These are phyloP conservation scores for Mycteria americana DNA, from an alignment of 2,797 vertebrate species.

Conservation along the genomic window DNA sequence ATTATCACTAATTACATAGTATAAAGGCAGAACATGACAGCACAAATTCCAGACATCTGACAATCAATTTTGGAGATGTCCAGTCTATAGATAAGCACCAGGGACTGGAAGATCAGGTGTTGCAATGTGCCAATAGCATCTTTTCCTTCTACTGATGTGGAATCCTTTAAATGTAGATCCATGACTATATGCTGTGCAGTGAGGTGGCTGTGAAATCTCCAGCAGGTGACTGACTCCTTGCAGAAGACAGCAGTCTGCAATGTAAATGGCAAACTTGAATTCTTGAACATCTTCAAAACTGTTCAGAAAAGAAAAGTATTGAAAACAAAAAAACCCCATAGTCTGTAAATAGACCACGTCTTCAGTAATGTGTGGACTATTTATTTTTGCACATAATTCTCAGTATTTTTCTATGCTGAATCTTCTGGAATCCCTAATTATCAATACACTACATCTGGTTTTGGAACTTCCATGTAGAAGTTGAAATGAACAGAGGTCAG, in stretches of 20 bases:
- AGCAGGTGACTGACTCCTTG: neutral
- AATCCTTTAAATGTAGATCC: neutral
- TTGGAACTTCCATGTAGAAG: neutral
- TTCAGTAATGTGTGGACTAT: neutral
- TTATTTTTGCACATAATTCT: neutral
- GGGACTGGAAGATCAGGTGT: neutral
- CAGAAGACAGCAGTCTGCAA: neutral
- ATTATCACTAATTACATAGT: neutral
- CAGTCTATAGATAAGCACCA: neutral
- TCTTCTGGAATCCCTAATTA: neutral
- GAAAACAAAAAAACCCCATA: neutral
- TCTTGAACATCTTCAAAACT: neutral
- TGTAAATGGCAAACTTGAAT: neutral
- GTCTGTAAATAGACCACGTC: neutral
- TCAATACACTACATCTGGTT: neutral
- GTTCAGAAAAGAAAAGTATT: neutral
- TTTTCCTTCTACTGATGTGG: neutral
- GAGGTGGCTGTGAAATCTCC: neutral
- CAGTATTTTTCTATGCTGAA: neutral
- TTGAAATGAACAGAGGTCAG: neutral
- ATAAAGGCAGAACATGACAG: neutral
- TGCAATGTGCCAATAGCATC: neutral
- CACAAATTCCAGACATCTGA: neutral
- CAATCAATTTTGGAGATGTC: neutral
- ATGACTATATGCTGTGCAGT: neutral